Evolutionary conservation across 2,113 vertebrate species (phyloP), one percentile per base, ranked within the genome.

Genomic region (Aegithalos caudatus): DNA sequence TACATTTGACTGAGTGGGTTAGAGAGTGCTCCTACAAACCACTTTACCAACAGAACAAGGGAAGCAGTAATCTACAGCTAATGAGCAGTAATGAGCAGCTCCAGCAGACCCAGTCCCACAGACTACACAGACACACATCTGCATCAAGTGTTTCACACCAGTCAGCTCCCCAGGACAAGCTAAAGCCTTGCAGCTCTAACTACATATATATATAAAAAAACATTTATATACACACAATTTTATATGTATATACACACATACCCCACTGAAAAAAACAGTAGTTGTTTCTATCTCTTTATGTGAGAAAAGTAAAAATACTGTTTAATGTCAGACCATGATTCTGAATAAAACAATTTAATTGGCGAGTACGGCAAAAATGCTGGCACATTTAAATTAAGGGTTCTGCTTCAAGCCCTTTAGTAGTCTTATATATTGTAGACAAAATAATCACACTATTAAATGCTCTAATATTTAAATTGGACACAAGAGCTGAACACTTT

Each of bases 221-320:
- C 7, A 64, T 21, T 31, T 62, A 35, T 9, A n/a, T 12, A 45
- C 4, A 48, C 9, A 62, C 7, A 25, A 31, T 21, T 57, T 76
- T 11, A 38, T 3, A 72, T 2, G 33, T 18, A n/a, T 9, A 44
- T 2, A 66, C 2, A 37, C 24, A 60, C 0, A 0, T 2, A 2
- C 9, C 13, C 27, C 35, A 69, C 33, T 27, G 24, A 50, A 31
- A 8, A 9, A 92, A 64, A 24, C 15, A 16, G 18, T n/a, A 84
- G 33, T 3, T 81, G 51, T 16, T 77, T 50, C 44, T 37, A 11
- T 9, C 56, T 51, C 47, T 66, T 89, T 31, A 72, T 22, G 23
- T 82, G 45, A 18, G 53, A 35, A 17, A 93, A 89, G 27, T 4
- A 87, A 61, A 91, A 94, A 84, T n/a, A n/a, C 17, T 64, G 9